phyloP scores from a whole-genome alignment of 53 echinoderm and acorn worm species.

The Luidia sarsii region DNA sequence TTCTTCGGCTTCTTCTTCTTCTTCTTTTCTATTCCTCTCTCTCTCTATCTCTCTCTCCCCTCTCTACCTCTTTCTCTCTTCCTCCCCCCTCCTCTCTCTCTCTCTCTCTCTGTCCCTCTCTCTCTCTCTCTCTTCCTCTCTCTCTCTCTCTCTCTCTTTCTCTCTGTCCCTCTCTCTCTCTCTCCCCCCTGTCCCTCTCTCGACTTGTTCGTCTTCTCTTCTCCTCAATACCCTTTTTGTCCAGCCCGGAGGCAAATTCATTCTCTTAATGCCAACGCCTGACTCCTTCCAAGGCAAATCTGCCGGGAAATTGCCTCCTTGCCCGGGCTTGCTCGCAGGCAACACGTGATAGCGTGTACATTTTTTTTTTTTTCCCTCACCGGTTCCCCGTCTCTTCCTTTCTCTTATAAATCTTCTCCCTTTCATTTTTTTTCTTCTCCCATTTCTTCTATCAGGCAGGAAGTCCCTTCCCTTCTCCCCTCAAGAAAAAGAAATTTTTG shows the following conservation, averaged over 20 bases:
- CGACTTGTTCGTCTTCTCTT: too few relatives aligned
- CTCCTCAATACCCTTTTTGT: background rate
- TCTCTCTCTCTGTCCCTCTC: too few relatives aligned
- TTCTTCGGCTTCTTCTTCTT: slow-evolving; percentile 2
- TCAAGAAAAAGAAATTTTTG: background rate
- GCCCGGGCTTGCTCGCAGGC: background rate
- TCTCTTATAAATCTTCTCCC: too few relatives aligned
- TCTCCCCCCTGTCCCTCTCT: too few relatives aligned
- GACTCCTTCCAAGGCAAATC: slow-evolving; percentile 22
- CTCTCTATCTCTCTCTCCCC: too few relatives aligned
- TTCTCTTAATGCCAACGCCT: slow-evolving; percentile 21
- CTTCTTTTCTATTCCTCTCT: background rate
- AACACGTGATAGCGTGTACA: background rate
- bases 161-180: too few relatives aligned
- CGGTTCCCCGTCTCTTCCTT: too few relatives aligned
- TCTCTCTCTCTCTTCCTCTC: background rate
- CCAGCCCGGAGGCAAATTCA: slow-evolving; percentile 18
- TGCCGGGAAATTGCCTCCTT: slow-evolving; percentile 47
- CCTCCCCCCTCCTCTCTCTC: background rate
- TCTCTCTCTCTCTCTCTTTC: too few relatives aligned
- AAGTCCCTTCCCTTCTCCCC: background rate
- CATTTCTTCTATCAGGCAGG: too few relatives aligned
- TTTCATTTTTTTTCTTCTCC: too few relatives aligned
- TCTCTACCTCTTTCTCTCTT: too few relatives aligned
- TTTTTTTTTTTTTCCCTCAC: too few relatives aligned